Conservation (phyloP, 2,888 invertebrate species). For the Panopea generosa region DNA sequence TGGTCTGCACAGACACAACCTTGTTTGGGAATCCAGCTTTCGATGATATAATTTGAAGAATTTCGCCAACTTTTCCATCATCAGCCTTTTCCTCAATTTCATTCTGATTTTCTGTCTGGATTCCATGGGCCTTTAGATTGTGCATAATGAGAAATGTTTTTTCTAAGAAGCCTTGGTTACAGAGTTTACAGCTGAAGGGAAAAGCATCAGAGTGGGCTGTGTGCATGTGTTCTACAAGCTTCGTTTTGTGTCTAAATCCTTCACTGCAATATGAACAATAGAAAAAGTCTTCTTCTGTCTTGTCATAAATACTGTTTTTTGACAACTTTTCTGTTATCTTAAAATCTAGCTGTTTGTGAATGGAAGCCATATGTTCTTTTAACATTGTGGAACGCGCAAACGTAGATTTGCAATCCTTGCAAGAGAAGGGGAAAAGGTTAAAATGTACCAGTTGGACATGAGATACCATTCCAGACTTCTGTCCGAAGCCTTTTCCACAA, state of each 20-base stretch:
- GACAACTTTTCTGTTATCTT: constrained; percentile 36
- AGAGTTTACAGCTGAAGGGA: constrained; percentile 69
- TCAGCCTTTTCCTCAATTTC: constrained; percentile 2
- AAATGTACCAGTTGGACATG: constrained; percentile 75
- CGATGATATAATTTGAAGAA: constrained; percentile 51
- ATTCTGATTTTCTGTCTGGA: constrained; percentile 30
- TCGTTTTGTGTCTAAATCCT: constrained; percentile 72
- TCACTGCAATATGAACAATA: constrained; percentile 72
- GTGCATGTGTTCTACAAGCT: constrained; percentile 76
- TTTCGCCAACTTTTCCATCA: constrained; percentile 10
- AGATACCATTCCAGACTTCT: constrained; percentile 69
- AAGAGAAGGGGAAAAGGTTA: constrained; percentile 69
- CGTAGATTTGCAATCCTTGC: constrained; percentile 62
- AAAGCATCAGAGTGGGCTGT: constrained; percentile 69
- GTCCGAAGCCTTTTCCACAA: constrained; percentile 74
- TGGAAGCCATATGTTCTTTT: constrained; percentile 72
- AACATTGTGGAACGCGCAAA: constrained; percentile 64
- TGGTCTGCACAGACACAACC: constrained; percentile 4
- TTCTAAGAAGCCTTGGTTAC: constrained; percentile 75
- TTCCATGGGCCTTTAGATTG: constrained; percentile 65
- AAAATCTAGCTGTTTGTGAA: constrained; percentile 62
- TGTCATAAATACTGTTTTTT: constrained; percentile 68
- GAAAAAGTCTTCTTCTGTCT: constrained; percentile 66
- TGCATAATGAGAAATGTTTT: constrained; percentile 69
- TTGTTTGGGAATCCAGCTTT: constrained; percentile 33